Evolutionary conservation across 2,113 vertebrate genomes (phyloP).

Genomic region (Prionailurus viverrinus): DNA sequence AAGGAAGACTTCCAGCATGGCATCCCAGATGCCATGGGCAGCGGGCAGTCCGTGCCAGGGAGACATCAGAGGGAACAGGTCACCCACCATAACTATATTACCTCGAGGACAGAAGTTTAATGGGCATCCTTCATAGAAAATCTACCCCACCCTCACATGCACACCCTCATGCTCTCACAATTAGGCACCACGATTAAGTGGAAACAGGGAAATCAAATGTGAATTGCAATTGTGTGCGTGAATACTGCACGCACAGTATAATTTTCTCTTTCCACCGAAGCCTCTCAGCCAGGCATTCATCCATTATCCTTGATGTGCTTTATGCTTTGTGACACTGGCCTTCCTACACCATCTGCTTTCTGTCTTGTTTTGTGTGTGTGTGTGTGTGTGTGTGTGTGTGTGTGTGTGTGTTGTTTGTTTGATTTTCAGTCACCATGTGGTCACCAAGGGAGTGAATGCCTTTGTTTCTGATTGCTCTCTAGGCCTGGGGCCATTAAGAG

Average conservation of each 20-base stretch:
- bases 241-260: not conserved
- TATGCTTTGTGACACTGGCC: not conserved
- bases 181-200: not conserved
- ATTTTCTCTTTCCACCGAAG: not conserved
- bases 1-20: not conserved
- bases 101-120: not conserved
- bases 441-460: not conserved
- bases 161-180: not conserved
- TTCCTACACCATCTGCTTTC: not conserved
- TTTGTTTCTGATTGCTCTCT: not conserved
- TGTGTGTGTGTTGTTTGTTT: not conserved
- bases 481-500: not conserved
- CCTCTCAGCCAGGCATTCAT: not conserved
- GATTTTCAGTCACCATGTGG: not conserved
- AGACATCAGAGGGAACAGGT: not conserved
- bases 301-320: not conserved
- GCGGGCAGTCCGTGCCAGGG: not conserved
- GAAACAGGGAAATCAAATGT: not conserved
- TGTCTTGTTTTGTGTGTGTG: not conserved
- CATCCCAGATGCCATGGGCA: not conserved
- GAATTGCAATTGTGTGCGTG: not conserved
- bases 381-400: not conserved
- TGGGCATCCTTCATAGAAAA: not conserved
- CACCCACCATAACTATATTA: not conserved
- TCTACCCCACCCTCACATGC: accelerated